Base-by-base conservation (phyloP, 2,888 invertebrate genomes). In the Fragum fragum region DNA sequence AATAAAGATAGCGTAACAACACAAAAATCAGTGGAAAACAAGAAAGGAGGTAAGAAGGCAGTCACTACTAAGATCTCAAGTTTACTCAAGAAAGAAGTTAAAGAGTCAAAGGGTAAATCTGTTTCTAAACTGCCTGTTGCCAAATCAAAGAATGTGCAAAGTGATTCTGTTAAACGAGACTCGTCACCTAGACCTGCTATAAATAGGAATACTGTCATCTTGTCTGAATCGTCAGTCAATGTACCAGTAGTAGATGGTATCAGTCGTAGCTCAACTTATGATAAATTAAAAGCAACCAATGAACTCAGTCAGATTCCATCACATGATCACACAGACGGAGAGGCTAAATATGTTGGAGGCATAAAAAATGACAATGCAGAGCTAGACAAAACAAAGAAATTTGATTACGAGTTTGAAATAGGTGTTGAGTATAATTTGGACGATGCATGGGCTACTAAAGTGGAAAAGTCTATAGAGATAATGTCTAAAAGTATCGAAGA, bases 61-160 rank as follows among this genome's bases (percentile, higher is more conserved):
- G 91, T 89, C 28, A 84, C 97, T 16, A 97, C 97, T 93, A 97
- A 97, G 93, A 97, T 97, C 73, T 97, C 97, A 0, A 97, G 96
- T 90, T 94, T 97, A 21, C 97, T 97, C 97, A 97, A 97, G 9
- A 82, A 77, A 70, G 79, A 71, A n/a, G 76, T 80, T 14, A 76
- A 47, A 14, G 59, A 77, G 18, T 52, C 69, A 0, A 83, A 86
- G 59, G 73, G 79, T 21, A 85, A 83, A 68, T 36, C 82, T 5
- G 79, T 73, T 9, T 90, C 91, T 11, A 88, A 87, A 80, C 80
- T 90, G 1, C 90, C 91, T 5, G 83, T 89, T 11, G 87, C 88
- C 5, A 87, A 86, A 39, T 53, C 79, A n/a, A 83, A 80, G 75
- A 73, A 29, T 18, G 79, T 82, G 23, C 21, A 23, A 42, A 84